phyloP scores from a whole-genome alignment of 2,888 invertebrate species.

The Ormyrus thymus region DNA sequence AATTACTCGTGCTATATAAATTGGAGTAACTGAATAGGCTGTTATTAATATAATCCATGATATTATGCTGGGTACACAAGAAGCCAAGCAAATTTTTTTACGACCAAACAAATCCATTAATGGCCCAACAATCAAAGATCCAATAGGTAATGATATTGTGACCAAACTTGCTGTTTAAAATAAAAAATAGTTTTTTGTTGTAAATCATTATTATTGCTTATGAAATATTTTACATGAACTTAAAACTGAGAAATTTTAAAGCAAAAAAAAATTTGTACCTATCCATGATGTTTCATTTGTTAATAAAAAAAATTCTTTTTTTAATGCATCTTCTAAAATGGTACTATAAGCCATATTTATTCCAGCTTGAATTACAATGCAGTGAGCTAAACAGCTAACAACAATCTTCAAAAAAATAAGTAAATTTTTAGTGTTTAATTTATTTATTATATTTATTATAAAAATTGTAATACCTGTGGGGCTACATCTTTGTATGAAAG shows the following conservation, averaged over 20 bases:
- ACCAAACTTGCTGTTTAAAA: slow-evolving; percentile 77
- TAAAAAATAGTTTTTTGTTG: slow-evolving; percentile 17
- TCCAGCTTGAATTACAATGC: slow-evolving; percentile 77
- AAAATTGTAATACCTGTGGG: slow-evolving; percentile 59
- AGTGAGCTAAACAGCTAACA: slow-evolving; percentile 75
- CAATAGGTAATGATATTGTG: slow-evolving; percentile 77
- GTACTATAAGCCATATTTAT: slow-evolving; percentile 79
- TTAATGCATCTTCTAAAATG: slow-evolving; percentile 77
- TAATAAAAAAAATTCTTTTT: slow-evolving; percentile 60
- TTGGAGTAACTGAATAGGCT: slow-evolving; percentile 73
- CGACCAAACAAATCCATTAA: slow-evolving; percentile 79
- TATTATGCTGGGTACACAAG: slow-evolving; percentile 75
- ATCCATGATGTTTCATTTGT: slow-evolving; percentile 78
- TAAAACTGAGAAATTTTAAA: not conserved
- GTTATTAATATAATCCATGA: slow-evolving; percentile 76
- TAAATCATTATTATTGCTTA: not conserved
- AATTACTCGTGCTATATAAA: slow-evolving; percentile 76
- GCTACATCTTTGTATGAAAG: slow-evolving; percentile 57
- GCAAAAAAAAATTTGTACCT: slow-evolving; percentile 70
- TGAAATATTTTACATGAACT: not conserved
- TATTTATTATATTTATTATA: not conserved
- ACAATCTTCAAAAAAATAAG: slow-evolving; percentile 68
- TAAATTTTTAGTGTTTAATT: not conserved
- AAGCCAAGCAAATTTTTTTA: slow-evolving; percentile 74
- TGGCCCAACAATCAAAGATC: slow-evolving; percentile 77